These are phyloP conservation scores for Hydrotaea diabolus DNA, from an alignment of 2,888 invertebrate genomes.

Conservation along the genomic window DNA sequence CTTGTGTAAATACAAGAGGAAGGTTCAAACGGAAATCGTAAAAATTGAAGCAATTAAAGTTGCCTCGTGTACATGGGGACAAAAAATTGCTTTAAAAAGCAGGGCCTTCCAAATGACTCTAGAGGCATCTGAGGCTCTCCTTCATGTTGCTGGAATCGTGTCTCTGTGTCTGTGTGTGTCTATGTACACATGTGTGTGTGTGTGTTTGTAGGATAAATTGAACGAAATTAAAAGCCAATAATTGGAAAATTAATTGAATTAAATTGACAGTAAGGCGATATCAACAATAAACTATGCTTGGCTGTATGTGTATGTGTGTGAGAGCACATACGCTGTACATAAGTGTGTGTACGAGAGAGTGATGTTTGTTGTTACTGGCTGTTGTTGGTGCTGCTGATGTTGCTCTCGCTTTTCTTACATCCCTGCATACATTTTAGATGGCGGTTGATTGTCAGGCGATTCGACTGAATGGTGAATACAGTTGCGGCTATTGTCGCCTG, in stretches of 20 bases:
- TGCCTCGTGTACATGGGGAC: too few relatives aligned
- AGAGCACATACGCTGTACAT: not conserved
- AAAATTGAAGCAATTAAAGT: too few relatives aligned
- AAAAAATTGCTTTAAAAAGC: too few relatives aligned
- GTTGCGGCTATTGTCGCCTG: too few relatives aligned
- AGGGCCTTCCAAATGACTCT: too few relatives aligned
- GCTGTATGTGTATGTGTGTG: not conserved
- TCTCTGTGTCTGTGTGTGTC: not conserved
- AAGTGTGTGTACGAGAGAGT: not conserved
- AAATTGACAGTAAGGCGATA: slow-evolving; percentile 52
- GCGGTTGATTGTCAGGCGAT: too few relatives aligned
- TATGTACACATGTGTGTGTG: not conserved
- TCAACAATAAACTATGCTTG: not conserved
- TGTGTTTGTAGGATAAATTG: slow-evolving; percentile 50
- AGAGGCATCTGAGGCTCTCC: too few relatives aligned
- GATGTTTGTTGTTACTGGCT: not conserved
- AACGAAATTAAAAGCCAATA: slow-evolving; percentile 68
- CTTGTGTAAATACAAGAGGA: too few relatives aligned
- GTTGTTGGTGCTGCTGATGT: not conserved
- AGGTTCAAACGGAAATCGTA: too few relatives aligned
- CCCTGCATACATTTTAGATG: too few relatives aligned
- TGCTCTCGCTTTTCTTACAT: too few relatives aligned
- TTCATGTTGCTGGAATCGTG: not conserved
- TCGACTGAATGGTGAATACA: too few relatives aligned
- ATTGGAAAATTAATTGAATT: slow-evolving; percentile 51